Evolutionary conservation across 35 echinoderm and acorn worm species (phyloP).

Genomic region (Acanthaster planci): DNA sequence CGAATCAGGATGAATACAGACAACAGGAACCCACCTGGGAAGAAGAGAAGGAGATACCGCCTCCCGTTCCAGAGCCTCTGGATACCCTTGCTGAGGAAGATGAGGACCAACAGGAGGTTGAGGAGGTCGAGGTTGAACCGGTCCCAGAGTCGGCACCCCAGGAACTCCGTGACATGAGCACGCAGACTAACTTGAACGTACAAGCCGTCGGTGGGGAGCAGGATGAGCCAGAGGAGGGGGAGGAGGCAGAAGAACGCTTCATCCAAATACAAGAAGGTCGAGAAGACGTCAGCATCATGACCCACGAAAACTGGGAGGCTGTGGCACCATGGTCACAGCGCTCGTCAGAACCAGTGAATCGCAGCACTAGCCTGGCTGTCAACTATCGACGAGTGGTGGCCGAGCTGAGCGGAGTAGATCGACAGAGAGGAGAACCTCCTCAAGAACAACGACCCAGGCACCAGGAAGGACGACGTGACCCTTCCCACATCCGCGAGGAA

Average conservation of each 20-base stretch:
- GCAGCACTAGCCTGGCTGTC: not conserved
- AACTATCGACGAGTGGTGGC: conserved; percentile 6
- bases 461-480: not conserved
- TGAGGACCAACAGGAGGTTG: not conserved
- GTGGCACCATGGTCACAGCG: conserved; percentile 14
- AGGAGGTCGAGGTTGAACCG: not conserved
- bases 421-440: not conserved
- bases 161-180: not conserved
- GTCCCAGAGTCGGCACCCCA: not conserved
- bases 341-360: not conserved
- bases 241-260: not conserved
- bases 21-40: not conserved
- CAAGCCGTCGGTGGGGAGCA: not conserved
- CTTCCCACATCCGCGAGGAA: not conserved
- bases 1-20: not conserved
- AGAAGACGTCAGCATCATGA: not conserved
- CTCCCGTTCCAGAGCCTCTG: not conserved
- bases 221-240: not conserved
- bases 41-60: not conserved
- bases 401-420: not conserved
- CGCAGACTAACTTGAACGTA: not conserved
- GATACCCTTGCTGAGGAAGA: conserved; percentile 8
- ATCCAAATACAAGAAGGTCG: not conserved
- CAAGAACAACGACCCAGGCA: not conserved
- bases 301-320: conserved; percentile 10